phyloP scores from a whole-genome alignment of 2,113 vertebrate genomes.

The Boleophthalmus pectinirostris region DNA sequence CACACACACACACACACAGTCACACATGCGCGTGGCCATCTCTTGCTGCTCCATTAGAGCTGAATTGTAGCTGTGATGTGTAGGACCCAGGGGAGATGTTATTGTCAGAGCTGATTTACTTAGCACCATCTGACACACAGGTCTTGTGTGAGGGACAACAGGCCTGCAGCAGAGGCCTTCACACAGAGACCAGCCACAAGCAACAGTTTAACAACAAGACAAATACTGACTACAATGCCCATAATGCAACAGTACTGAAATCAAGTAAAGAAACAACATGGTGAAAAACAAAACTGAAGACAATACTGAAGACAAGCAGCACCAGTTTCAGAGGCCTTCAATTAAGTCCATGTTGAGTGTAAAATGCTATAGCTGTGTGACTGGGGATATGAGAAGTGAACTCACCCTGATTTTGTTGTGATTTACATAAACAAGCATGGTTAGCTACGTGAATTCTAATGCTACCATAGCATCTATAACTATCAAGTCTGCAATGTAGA shows the following conservation, averaged over 20 bases:
- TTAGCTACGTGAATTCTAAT: too few species aligned
- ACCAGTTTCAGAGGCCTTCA: not conserved
- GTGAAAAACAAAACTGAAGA: too few species aligned
- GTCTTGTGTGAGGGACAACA: slow-evolving; percentile 47
- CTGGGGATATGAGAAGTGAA: too few species aligned
- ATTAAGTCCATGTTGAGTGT: too few species aligned
- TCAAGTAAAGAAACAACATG: not conserved
- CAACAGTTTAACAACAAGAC: slow-evolving; percentile 56
- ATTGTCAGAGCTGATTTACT: slow-evolving; percentile 90
- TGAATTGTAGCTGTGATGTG: slow-evolving; percentile 90
- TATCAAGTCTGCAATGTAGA: not conserved
- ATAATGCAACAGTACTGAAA: not conserved
- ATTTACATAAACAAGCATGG: too few species aligned
- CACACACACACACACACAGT: slow-evolving; percentile 35
- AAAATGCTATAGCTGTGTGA: too few species aligned
- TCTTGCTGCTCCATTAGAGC: slow-evolving; percentile 86
- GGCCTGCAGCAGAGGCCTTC: slow-evolving; percentile 57
- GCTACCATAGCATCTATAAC: too few species aligned
- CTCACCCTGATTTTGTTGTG: too few species aligned
- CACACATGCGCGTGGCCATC: slow-evolving; percentile 32
- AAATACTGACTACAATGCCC: not conserved
- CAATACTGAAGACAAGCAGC: not conserved
- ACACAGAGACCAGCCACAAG: slow-evolving; percentile 59
- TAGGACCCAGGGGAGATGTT: slow-evolving; percentile 88
- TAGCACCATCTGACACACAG: slow-evolving; percentile 80